Base-by-base conservation (phyloP, 2,888 invertebrate genomes). In the Phlogophora meticulosa region DNA sequence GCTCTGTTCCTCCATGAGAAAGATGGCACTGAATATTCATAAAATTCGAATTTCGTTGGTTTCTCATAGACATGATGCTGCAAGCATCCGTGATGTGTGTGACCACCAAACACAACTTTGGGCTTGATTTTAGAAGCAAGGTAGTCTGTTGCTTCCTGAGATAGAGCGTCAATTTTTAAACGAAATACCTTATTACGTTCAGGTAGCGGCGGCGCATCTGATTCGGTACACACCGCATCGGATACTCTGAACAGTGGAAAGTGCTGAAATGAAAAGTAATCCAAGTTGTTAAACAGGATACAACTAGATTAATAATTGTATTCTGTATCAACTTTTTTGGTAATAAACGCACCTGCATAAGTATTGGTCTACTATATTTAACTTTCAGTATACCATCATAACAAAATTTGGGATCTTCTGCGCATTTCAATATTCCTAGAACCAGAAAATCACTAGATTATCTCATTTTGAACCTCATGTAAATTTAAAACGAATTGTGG, bases 1-100 rank as follows among this genome's bases (percentile, higher is more conserved):
- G 97, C 96, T 87, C 98, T 98, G 92, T 99, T 99, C 70, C 99
- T 96, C 99, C 99, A 99, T 87, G 98, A 99, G 88, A 99, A 99
- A 7, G 99, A 99, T 0, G 99, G 97, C 36, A 99, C 96, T 0
- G 99, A 99, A 81, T 97, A 96, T 92, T 98, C 98, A 49, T 96
- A 93, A 78, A 97, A 89, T 95, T 96, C 76, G 82, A 94, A 38
- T 89, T 62, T 43, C 7, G 93, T 72, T 43, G 82, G 60, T 10
- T 82, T 60, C 57, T 85, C 65, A 81, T 89, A 87, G 28, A 85
- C 71, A 85, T 97, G 97, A 51, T 94, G 87, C 13, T 94, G 85
- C 57, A 97, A 96, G 89, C 99, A 99, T 20, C 98, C 98, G 89
- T 99, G 98, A 93, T 99, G 99, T 0, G 98, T 98, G 89, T 99